Evolutionary conservation across 2,113 vertebrate genomes (phyloP).

Genomic region (Globicephala melas): DNA sequence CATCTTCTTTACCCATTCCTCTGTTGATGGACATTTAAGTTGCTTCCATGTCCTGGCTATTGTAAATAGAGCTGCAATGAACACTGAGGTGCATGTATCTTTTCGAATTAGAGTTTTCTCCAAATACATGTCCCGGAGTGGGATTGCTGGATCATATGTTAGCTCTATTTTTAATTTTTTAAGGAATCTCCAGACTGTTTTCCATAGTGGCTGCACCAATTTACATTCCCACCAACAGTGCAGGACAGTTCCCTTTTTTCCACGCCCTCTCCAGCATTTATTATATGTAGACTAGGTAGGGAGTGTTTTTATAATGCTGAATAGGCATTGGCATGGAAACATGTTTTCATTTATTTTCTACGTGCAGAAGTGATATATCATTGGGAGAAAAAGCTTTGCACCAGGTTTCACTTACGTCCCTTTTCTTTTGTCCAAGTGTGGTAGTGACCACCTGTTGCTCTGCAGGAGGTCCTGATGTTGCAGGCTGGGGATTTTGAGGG

Average conservation of each 20-base stretch:
- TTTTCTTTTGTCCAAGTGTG: neutral
- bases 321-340: neutral
- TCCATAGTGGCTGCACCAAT: neutral
- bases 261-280: neutral
- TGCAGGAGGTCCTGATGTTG: accelerated
- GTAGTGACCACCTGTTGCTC: accelerated
- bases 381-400: neutral
- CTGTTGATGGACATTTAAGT: neutral
- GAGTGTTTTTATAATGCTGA: neutral
- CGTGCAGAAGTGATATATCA: neutral
- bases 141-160: neutral
- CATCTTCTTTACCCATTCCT: neutral
- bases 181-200: neutral
- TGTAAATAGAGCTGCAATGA: neutral
- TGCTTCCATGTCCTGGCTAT: neutral
- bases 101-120: neutral
- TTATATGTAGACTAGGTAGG: neutral
- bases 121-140: neutral
- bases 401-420: neutral
- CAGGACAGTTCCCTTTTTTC: neutral
- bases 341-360: neutral
- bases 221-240: neutral
- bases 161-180: neutral
- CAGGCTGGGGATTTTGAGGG: accelerated
- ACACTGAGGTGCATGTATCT: neutral